A percentile compares a stretch with the other conserved stretches of the same genome.
These are phyloP conservation scores for Drosophila burlai DNA, from an alignment of 1,140 invertebrate genomes.

Conservation along the genomic window DNA sequence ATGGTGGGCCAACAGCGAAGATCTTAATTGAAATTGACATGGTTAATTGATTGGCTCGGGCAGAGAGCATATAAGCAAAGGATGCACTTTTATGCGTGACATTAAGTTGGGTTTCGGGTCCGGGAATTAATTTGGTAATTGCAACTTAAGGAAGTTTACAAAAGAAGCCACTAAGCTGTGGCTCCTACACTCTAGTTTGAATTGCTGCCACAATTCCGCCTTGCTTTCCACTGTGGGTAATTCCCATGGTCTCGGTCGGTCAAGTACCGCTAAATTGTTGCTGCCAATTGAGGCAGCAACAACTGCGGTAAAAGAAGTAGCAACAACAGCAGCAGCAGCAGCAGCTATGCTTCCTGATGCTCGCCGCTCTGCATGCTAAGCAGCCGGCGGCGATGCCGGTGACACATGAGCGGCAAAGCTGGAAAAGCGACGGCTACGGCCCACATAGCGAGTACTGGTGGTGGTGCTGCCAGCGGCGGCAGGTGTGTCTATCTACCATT, in stretches of 20 bases:
- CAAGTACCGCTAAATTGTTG: conserved; percentile 79
- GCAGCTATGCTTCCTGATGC: conserved; percentile 62
- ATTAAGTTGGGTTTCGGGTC: background rate
- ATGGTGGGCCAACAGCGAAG: conserved; percentile 28
- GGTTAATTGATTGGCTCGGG: conserved; percentile 18
- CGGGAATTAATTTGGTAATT: background rate
- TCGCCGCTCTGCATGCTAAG: conserved; percentile 73
- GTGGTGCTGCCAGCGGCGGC: conserved; percentile 38
- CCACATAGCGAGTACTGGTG: conserved; percentile 51
- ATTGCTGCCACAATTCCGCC: background rate
- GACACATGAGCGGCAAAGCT: conserved; percentile 62
- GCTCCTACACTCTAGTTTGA: background rate
- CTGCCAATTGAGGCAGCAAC: conserved; percentile 52
- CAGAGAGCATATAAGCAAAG: background rate
- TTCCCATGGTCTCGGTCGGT: conserved; percentile 71
- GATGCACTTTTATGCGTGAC: conserved; percentile 2
- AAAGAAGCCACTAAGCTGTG: background rate
- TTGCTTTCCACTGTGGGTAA: conserved; percentile 49
- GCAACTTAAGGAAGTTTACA: too few species aligned
- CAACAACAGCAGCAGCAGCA: conserved; percentile 15
- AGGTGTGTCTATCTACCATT: conserved; percentile 51
- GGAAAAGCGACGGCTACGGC: conserved; percentile 33
- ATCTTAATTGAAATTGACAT: conserved; percentile 27
- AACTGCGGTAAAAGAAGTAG: conserved; percentile 19
- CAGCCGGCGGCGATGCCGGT: conserved; percentile 64